Evolutionary conservation across 2,888 invertebrate species (phyloP), one percentile per base, ranked within the genome.

Genomic region (Andrena flavipes): DNA sequence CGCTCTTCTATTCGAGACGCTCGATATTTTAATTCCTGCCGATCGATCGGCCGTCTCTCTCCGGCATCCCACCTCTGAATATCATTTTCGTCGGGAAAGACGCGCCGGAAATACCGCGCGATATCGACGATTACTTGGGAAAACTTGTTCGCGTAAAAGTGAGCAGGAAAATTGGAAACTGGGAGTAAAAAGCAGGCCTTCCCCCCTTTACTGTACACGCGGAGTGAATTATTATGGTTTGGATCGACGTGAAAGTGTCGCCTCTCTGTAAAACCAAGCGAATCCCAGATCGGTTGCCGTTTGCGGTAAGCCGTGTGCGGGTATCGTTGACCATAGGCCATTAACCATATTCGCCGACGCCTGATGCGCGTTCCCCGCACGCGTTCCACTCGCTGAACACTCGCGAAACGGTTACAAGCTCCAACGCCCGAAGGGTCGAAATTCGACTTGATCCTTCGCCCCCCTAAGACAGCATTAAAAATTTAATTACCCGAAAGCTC

Each of bases 1-100:
- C 68, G 56, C 60, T 73, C 70, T 67, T 42, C 78, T 51, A 51
- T 71, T 82, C 82, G 70, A 80, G 70, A 81, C 80, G 81, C 81
- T 87, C 87, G 85, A 85, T 87, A 87, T 87, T 87, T 87, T 87
- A 87, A 87, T 87, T 85, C 85, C 83, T 83, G 76, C 82, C 82
- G 87, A 86, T 86, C 86, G 82, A 80, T 72, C 83, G 63, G 35
- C 68, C 63, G 29, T 81, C 76, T 69, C 56, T 42, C 35, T 10
- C 63, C 70, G 30, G 65, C 29, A n/a, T 48, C 13, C 51, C 54
- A 26, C 48, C 60, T 70, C 16, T 51, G 71, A 49, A 62, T 49
- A 60, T 71, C 49, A 48, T 33, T 62, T 60, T 74, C 72, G 48
- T n/a, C 33, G 7, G 33, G 23, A 64, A 79, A 51, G 63, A 68